Percentiles rank a stretch among this genome's conserved stretches.
These are phyloP conservation scores for Aptenodytes patagonicus DNA, from an alignment of 2,113 vertebrate species.

Conservation along the genomic window DNA sequence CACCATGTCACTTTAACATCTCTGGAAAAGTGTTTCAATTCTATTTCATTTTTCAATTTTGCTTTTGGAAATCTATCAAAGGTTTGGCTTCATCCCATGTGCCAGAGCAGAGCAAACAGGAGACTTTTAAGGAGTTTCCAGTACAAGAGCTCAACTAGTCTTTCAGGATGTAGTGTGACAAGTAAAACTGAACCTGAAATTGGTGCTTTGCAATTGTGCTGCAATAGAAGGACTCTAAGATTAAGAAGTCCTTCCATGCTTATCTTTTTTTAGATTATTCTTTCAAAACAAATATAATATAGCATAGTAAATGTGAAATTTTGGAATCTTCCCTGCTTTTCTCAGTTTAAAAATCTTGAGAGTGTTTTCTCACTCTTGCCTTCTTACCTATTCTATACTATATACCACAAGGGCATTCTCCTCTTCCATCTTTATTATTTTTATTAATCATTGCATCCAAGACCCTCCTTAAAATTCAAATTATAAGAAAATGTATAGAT, in stretches of 20 bases:
- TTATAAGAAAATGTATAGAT: background rate
- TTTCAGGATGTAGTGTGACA: background rate
- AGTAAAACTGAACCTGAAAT: background rate
- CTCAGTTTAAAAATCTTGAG: background rate
- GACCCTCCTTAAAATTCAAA: background rate
- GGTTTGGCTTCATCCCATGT: background rate
- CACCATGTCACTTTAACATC: background rate
- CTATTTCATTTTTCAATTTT: background rate
- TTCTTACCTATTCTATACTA: background rate
- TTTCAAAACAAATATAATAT: background rate
- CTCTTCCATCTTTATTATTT: background rate
- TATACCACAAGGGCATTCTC: background rate
- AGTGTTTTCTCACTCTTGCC: background rate
- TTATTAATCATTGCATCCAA: background rate
- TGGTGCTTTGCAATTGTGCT: background rate
- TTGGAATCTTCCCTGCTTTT: background rate
- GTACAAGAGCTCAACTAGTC: background rate
- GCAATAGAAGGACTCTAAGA: background rate
- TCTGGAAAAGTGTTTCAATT: background rate
- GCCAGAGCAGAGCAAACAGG: background rate
- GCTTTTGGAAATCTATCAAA: background rate
- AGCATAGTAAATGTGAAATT: background rate
- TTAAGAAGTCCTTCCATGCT: background rate
- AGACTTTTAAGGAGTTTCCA: background rate
- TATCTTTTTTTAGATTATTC: background rate